Evolutionary conservation across 2,797 vertebrate genomes (phyloP).

Genomic region (Euphonia xanthogaster): DNA sequence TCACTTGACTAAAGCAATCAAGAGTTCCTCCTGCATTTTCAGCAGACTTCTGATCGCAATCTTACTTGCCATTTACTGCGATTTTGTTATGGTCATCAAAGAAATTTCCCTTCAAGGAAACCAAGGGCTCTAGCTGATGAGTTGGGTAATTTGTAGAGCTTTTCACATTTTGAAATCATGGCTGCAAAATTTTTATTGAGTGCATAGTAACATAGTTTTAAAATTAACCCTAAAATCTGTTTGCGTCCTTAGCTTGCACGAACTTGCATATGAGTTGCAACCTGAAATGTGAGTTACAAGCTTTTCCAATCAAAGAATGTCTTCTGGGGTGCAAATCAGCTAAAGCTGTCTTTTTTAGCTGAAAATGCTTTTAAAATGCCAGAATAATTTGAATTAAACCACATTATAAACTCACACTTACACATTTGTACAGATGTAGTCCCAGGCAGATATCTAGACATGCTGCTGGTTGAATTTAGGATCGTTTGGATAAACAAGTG

Average conservation of each 20-base stretch:
- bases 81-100: slow-evolving; percentile 50
- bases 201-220: neutral
- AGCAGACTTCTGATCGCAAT: slow-evolving; percentile 26
- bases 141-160: slow-evolving; percentile 18
- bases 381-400: slow-evolving; percentile 44
- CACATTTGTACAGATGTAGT: neutral
- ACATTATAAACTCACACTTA: slow-evolving; percentile 43
- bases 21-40: slow-evolving; percentile 41
- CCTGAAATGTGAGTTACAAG: neutral
- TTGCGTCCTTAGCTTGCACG: neutral
- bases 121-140: neutral
- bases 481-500: slow-evolving; percentile 7
- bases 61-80: slow-evolving; percentile 16
- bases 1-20: slow-evolving; percentile 33
- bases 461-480: neutral
- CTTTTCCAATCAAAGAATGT: neutral
- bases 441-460: neutral
- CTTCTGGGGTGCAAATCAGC: slow-evolving; percentile 1
- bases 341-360: slow-evolving; percentile 26
- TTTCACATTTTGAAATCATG: slow-evolving; percentile 34
- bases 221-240: slow-evolving; percentile 34
- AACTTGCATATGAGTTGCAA: neutral
- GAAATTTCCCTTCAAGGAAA: slow-evolving; percentile 51
- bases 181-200: slow-evolving; percentile 44
- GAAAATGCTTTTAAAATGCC: slow-evolving; percentile 8